phyloP scores from a whole-genome alignment of 2,113 vertebrate species.

The Podocnemis expansa region DNA sequence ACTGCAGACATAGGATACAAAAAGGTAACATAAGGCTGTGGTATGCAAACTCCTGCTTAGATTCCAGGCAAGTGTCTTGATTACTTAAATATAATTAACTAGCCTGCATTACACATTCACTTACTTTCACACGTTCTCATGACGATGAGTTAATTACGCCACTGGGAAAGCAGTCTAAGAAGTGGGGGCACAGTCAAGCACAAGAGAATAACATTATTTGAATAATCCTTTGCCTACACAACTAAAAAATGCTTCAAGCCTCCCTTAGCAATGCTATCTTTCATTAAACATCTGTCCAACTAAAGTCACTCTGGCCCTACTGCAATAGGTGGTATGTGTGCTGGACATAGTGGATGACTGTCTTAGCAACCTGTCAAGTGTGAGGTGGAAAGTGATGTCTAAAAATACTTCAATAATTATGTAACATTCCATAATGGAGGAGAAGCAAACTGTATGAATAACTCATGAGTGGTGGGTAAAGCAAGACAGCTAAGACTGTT shows the following conservation, averaged over 20 bases:
- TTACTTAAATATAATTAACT: not conserved
- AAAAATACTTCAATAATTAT: not conserved
- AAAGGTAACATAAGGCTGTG: not conserved
- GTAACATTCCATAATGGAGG: too few relatives aligned
- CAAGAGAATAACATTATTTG: not conserved
- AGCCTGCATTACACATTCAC: not conserved
- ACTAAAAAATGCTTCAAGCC: not conserved
- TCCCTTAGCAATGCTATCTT: not conserved
- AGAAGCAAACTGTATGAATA: not conserved
- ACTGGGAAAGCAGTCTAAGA: not conserved
- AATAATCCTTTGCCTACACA: not conserved
- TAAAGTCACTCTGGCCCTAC: not conserved
- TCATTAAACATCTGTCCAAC: not conserved
- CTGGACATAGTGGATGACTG: not conserved
- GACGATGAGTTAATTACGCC: not conserved
- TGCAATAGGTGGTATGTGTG: not conserved
- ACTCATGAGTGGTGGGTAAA: not conserved
- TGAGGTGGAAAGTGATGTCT: not conserved
- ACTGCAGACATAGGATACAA: not conserved
- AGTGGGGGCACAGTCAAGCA: not conserved
- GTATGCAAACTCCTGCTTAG: not conserved
- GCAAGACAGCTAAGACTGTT: too few relatives aligned
- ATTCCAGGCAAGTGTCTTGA: not conserved
- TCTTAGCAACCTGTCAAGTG: not conserved
- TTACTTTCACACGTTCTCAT: not conserved